These are phyloP conservation scores for Troglohyphantes excavatus DNA, from an alignment of 2,888 invertebrate species.

Conservation along the genomic window DNA sequence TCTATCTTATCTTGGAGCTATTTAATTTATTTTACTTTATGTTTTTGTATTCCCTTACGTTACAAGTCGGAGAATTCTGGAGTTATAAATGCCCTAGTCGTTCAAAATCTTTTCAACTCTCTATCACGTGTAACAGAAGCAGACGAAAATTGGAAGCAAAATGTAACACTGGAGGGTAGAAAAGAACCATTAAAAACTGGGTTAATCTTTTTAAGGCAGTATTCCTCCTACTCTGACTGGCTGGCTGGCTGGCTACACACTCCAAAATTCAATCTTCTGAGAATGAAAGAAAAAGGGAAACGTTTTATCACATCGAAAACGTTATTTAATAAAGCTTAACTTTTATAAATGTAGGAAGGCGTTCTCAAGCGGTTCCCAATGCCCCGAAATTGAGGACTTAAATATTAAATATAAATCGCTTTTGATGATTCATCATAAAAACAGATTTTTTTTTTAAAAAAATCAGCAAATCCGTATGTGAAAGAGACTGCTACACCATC, in stretches of 20 bases:
- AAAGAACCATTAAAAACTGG: constrained; percentile 72
- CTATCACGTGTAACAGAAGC: constrained; percentile 59
- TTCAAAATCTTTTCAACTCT: constrained; percentile 68
- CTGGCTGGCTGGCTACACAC: constrained; percentile 60
- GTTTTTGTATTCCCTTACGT: constrained; percentile 59
- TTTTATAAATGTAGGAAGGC: constrained; percentile 59
- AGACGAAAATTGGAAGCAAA: constrained; percentile 69
- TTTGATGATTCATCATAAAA: background rate
- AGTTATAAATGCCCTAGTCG: constrained; percentile 69
- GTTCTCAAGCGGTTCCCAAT: constrained; percentile 15
- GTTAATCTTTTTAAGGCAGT: constrained; percentile 68
- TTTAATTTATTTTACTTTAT: constrained; percentile 70
- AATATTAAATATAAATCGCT: background rate
- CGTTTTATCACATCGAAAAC: constrained; percentile 64
- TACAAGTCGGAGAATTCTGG: constrained; percentile 32
- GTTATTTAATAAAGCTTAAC: constrained; percentile 72
- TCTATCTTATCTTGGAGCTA: constrained; percentile 67
- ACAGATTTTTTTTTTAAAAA: background rate
- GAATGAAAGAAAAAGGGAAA: constrained; percentile 44
- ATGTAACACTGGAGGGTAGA: constrained; percentile 64
- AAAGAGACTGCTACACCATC: no score
- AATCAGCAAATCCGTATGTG: no score
- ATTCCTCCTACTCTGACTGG: constrained; percentile 54
- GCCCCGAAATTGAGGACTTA: background rate
- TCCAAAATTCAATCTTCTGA: constrained; percentile 66